Percentiles rank a stretch among this genome's conserved stretches.
Conservation (phyloP, 2,113 vertebrate species). For the Bombycilla garrulus region DNA sequence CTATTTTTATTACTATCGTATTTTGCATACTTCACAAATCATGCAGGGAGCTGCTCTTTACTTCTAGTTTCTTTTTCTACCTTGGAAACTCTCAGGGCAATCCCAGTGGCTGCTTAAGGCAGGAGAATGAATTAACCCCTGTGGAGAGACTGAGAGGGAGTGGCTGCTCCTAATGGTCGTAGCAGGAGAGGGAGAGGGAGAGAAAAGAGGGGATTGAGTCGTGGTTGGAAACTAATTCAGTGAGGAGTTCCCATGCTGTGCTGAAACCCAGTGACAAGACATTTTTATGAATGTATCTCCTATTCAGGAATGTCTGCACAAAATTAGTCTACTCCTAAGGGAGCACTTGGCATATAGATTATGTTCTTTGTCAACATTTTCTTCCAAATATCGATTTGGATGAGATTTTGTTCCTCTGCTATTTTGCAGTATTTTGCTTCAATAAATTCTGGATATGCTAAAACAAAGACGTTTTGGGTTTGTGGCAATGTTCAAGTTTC, state of each 20-base stretch:
- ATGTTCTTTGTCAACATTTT: background rate
- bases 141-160: background rate
- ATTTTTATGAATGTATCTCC: background rate
- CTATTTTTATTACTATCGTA: conserved; percentile 47
- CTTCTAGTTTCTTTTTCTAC: background rate
- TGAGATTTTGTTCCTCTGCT: background rate
- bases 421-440: background rate
- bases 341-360: background rate
- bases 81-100: background rate
- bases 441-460: background rate
- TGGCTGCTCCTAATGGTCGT: background rate
- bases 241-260: background rate
- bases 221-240: background rate
- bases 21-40: conserved; percentile 42
- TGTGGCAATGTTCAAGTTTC: background rate
- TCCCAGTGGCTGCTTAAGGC: background rate
- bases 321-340: background rate
- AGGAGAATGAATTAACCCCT: background rate
- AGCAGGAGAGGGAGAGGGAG: background rate
- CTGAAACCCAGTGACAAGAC: background rate
- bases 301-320: background rate
- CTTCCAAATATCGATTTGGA: background rate
- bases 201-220: background rate
- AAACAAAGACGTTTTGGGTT: background rate
- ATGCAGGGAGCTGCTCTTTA: background rate